A percentile compares a stretch with the other conserved stretches of the same genome.
Conservation (phyloP, 2,113 vertebrate genomes). For the Rhombomys opimus region DNA sequence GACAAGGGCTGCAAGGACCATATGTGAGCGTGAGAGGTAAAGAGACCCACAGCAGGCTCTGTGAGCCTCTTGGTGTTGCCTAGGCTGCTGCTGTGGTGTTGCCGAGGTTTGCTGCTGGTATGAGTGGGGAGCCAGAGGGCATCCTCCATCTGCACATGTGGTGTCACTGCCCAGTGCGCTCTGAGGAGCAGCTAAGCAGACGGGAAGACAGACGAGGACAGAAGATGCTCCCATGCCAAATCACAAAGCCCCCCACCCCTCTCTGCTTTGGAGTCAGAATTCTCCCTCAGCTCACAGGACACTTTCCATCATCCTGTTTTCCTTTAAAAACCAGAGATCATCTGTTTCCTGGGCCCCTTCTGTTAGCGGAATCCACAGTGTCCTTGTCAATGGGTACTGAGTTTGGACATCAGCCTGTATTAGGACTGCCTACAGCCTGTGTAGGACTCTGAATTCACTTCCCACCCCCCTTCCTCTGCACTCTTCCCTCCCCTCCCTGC, state of each 20-base stretch:
- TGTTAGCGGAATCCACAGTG: background rate
- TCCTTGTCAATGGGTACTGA: fast-evolving
- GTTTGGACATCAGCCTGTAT: background rate
- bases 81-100: no score
- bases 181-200: background rate
- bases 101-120: fast-evolving
- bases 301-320: background rate
- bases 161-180: background rate
- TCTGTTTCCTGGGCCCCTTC: background rate
- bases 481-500: no score
- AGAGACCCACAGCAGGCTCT: fast-evolving
- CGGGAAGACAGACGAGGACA: background rate
- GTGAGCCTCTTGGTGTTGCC: fast-evolving
- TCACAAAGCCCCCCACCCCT: fast-evolving
- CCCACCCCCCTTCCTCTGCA: background rate
- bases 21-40: fast-evolving
- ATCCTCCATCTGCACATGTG: no score
- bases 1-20: no score
- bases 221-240: background rate
- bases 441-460: background rate
- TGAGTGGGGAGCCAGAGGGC: no score
- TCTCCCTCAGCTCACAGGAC: background rate
- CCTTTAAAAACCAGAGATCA: background rate
- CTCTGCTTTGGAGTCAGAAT: background rate
- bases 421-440: background rate